phyloP scores from a whole-genome alignment of 2,113 vertebrate species.

The Martes martes region DNA sequence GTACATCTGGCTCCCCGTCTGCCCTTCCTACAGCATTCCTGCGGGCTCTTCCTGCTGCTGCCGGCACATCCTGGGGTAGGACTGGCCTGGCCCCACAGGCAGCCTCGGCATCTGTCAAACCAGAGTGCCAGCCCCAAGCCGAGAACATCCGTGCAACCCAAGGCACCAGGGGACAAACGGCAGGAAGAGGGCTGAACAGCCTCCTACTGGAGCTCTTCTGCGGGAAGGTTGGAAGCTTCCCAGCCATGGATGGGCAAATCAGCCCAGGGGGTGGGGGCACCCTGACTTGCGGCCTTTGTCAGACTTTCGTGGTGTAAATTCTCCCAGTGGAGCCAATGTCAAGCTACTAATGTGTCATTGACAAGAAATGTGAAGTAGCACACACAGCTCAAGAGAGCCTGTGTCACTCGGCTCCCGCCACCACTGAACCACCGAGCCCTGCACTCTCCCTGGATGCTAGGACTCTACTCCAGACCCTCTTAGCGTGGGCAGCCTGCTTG shows the following conservation, averaged over 20 bases:
- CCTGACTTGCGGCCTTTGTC: not conserved
- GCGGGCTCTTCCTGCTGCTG: not conserved
- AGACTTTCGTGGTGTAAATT: not conserved
- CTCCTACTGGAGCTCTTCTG: not conserved
- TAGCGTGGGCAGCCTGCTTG: not conserved
- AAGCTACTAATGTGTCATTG: not conserved
- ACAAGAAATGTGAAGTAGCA: not conserved
- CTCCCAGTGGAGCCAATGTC: not conserved
- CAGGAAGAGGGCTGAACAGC: not conserved
- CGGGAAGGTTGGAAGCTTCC: not conserved
- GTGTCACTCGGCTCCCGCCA: not conserved
- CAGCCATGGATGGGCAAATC: not conserved
- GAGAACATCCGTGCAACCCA: not conserved
- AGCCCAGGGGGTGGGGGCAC: not conserved
- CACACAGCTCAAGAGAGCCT: not conserved
- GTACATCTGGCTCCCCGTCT: fast-evolving
- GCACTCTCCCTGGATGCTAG: not conserved
- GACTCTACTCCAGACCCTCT: not conserved
- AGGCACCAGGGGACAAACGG: not conserved
- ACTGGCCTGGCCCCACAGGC: not conserved
- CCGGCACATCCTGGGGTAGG: not conserved
- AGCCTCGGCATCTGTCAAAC: not conserved
- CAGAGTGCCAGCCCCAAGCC: not conserved
- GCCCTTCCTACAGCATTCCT: not conserved
- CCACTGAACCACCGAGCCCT: not conserved